Evolutionary conservation across 2,113 vertebrate genomes (phyloP).

Genomic region (Carassius gibelio): DNA sequence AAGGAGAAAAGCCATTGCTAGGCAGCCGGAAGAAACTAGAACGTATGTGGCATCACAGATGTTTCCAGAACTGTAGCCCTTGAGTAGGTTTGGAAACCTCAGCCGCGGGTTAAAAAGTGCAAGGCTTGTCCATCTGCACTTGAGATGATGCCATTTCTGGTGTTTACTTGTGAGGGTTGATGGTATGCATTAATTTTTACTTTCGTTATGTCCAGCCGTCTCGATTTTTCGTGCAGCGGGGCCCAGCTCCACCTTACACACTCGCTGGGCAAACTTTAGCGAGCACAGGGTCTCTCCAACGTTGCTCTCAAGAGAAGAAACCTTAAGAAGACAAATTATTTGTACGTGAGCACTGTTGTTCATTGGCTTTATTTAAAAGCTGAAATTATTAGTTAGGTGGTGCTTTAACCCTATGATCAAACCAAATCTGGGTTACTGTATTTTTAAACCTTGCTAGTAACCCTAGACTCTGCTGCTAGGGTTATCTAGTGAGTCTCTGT

Average conservation of each 20-base stretch:
- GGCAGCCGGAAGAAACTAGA: conserved; percentile 36
- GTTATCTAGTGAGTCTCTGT: not conserved
- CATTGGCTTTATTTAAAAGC: too few species aligned
- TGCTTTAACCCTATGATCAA: too few species aligned
- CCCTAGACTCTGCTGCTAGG: too few species aligned
- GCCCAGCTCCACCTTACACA: conserved; percentile 87
- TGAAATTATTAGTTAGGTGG: too few species aligned
- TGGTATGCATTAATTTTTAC: conserved; percentile 54
- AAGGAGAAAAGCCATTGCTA: conserved; percentile 50
- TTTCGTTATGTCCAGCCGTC: conserved; percentile 66
- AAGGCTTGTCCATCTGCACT: conserved; percentile 15
- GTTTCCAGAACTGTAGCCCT: conserved; percentile 69
- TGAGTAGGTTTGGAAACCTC: conserved; percentile 53
- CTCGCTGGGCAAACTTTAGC: conserved; percentile 87
- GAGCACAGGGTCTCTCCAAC: conserved; percentile 87
- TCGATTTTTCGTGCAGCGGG: conserved; percentile 83
- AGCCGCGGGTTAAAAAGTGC: not conserved
- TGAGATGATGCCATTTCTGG: conserved; percentile 7
- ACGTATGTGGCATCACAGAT: conserved; percentile 40
- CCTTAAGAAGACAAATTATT: conserved; percentile 68
- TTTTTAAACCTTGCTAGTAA: too few species aligned
- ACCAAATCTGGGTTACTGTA: too few species aligned
- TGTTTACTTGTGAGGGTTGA: conserved; percentile 13
- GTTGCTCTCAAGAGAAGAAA: conserved; percentile 83
- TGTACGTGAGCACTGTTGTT: not conserved